These are phyloP conservation scores for Chiloscyllium plagiosum DNA, from an alignment of 2,113 vertebrate genomes.

Conservation along the genomic window DNA sequence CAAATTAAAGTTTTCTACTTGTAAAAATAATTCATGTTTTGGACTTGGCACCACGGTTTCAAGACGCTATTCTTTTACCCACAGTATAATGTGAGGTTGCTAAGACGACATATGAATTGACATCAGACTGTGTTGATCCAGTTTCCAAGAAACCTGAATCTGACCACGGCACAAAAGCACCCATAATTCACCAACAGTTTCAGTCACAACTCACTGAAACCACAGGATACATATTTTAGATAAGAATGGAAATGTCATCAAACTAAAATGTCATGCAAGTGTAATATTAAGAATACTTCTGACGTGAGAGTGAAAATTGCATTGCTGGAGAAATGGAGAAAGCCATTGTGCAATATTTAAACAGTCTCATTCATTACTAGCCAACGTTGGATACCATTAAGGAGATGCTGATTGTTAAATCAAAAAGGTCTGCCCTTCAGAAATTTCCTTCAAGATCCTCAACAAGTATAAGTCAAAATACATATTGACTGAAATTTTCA, in stretches of 20 bases:
- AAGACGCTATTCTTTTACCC: neutral
- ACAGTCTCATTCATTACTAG: neutral
- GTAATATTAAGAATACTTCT: neutral
- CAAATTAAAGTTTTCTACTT: neutral
- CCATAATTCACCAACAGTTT: constrained; percentile 25
- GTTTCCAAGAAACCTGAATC: constrained; percentile 27
- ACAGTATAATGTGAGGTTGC: neutral
- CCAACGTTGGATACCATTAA: neutral
- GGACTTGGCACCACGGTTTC: neutral
- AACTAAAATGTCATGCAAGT: constrained; percentile 25
- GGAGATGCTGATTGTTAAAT: neutral
- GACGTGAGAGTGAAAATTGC: neutral
- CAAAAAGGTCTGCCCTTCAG: neutral
- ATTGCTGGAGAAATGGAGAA: neutral
- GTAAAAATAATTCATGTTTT: neutral
- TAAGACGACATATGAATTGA: neutral
- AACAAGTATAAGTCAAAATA: neutral
- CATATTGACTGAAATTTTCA: neutral
- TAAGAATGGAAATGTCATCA: constrained; percentile 31
- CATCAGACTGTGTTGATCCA: constrained; percentile 23
- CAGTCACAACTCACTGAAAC: constrained; percentile 5
- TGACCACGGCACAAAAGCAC: constrained; percentile 24
- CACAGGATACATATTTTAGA: neutral
- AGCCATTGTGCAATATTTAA: neutral
- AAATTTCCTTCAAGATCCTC: neutral